A percentile compares a stretch with the other conserved stretches of the same genome.
Evolutionary conservation across 2,113 vertebrate genomes (phyloP).

Genomic region (Emydocephalus ijimae): DNA sequence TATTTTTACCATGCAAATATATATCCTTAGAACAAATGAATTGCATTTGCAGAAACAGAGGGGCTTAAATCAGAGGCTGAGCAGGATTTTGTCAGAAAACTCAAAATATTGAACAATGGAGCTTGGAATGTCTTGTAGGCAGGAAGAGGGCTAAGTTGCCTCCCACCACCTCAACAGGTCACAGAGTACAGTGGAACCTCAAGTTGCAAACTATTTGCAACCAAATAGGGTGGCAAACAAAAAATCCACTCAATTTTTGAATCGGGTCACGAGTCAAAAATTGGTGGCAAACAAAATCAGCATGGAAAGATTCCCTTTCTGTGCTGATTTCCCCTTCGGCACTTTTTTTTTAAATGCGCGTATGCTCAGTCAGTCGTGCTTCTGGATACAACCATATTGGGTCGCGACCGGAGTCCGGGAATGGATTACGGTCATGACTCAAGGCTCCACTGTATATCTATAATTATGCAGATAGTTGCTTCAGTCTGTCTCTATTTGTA

Average conservation of each 20-base stretch:
- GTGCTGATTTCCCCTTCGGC: no score
- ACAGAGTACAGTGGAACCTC: background rate
- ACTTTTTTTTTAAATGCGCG: no score
- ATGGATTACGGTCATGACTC: no score
- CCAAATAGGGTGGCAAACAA: no score
- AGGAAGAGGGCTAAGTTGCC: background rate
- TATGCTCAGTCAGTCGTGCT: no score
- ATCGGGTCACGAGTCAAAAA: no score
- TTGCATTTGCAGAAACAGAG: constrained; percentile 6
- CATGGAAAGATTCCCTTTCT: no score
- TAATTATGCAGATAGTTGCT: background rate
- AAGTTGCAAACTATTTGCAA: no score
- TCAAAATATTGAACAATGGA: background rate
- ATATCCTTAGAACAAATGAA: constrained; percentile 13
- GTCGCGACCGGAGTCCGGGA: no score
- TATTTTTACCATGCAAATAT: constrained; percentile 4
- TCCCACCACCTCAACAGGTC: background rate
- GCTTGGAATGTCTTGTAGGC: background rate
- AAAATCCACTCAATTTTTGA: no score
- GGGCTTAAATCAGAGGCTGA: constrained; percentile 15
- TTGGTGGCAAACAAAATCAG: no score
- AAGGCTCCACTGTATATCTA: background rate
- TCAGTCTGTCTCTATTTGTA: background rate
- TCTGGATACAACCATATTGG: no score
- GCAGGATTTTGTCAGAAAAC: background rate